A percentile compares a stretch with the other conserved stretches of the same genome.
Evolutionary conservation across 2,888 invertebrate genomes (phyloP).

Genomic region (Phania funesta): DNA sequence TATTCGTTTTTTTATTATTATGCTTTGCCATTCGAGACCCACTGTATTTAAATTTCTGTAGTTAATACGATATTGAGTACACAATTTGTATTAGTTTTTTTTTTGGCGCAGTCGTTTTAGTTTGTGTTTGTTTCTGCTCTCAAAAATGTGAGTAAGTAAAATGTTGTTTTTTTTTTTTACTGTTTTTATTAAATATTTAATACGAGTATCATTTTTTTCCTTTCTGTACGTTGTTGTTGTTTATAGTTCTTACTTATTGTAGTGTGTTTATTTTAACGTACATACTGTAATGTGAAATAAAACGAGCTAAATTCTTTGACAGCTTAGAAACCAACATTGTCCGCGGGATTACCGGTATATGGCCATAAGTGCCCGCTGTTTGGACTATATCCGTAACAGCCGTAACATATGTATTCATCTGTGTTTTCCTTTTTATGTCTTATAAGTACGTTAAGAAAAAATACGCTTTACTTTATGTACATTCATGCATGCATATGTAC

Average conservation of each 20-base stretch:
- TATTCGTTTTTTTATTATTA: background rate
- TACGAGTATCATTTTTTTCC: background rate
- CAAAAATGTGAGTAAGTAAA: background rate
- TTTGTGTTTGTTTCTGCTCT: background rate
- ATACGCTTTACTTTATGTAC: no score
- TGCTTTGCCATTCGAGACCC: background rate
- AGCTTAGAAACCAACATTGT: no score
- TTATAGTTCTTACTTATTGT: background rate
- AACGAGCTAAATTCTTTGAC: slow-evolving; percentile 14
- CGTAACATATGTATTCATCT: no score
- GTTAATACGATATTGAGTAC: background rate
- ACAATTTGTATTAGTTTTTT: slow-evolving; percentile 8
- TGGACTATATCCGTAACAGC: no score
- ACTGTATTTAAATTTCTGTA: slow-evolving; percentile 16
- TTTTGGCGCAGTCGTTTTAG: slow-evolving; percentile 50
- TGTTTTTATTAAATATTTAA: no score
- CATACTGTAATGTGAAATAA: slow-evolving; percentile 29
- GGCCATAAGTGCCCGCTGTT: no score
- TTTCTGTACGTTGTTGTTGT: slow-evolving; percentile 28
- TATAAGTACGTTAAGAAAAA: no score
- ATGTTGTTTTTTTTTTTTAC: background rate
- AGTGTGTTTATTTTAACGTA: no score
- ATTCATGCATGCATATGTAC: no score
- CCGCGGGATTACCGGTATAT: no score
- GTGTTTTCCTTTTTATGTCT: no score